phyloP scores from a whole-genome alignment of 2,113 vertebrate genomes.

The Tragelaphus buxtoni region DNA sequence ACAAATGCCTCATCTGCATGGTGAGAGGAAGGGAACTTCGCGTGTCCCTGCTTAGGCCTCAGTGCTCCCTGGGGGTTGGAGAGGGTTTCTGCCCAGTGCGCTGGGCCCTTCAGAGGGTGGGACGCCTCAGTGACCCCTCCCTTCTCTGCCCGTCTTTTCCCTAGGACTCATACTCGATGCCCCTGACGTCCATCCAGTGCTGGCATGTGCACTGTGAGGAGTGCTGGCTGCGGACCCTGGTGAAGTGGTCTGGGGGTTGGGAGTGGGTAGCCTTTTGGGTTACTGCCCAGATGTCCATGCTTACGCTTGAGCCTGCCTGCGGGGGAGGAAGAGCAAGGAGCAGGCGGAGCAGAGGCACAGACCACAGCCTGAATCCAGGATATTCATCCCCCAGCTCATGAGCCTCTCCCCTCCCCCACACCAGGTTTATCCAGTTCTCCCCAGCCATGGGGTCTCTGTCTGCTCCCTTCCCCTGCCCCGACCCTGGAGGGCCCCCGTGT shows the following conservation, averaged over 20 bases:
- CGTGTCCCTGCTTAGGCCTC: neutral
- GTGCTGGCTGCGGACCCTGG: conserved; percentile 99
- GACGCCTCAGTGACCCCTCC: neutral
- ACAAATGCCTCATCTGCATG: conserved; percentile 99
- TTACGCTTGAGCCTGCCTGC: neutral
- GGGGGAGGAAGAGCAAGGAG: neutral
- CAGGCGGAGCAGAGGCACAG: neutral
- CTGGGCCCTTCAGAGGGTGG: neutral
- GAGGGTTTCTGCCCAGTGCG: neutral
- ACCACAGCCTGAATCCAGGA: neutral
- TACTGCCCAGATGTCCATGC: neutral
- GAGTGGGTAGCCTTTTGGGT: neutral
- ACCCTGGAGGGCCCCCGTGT: neutral
- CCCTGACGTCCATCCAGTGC: conserved; percentile 98
- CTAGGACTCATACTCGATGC: conserved; percentile 98
- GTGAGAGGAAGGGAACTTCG: conserved; percentile 81
- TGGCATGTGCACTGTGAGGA: conserved; percentile 99
- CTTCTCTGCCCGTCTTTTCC: conserved; percentile 66
- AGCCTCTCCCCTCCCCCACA: neutral
- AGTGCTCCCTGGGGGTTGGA: neutral
- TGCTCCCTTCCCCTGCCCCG: neutral
- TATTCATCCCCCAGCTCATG: neutral
- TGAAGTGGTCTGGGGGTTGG: conserved; percentile 75
- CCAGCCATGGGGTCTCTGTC: neutral
- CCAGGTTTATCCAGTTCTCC: neutral